Evolutionary conservation across 1,140 invertebrate genomes (phyloP), one percentile per base, ranked within the genome.

Genomic region (Elysia chlorotica): DNA sequence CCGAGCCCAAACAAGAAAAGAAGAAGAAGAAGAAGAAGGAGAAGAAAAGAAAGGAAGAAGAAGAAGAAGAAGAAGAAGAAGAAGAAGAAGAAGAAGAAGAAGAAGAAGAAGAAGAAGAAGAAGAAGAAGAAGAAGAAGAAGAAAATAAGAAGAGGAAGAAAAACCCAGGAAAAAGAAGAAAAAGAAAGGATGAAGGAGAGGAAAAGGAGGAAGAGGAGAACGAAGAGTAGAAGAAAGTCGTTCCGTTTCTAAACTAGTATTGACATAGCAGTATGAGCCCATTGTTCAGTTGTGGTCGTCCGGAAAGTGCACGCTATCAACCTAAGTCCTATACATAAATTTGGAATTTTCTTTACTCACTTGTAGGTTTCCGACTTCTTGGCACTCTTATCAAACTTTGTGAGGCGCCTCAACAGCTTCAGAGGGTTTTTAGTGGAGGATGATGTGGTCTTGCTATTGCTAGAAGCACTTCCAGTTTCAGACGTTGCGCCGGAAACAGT

Each of bases 371-470:
- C 63, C 31, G 59, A 69, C 35, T 57, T 67, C 66, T 69, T 54
- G 61, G 76, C 77, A 38, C 74, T 36, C 71, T 81, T 83, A 62
- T 82, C 80, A 66, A 80, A 81, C 71, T 84, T 84, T 31, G 83
- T 84, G 57, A 84, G 69, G 66, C 72, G 76, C 72, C 78, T 82
- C 66, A 83, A 73, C 38, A 76, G 61, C 23, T 77, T 76, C 37
- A 83, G 78, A 5, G 82, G 67, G 14, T 81, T 81, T 69, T 76
- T 77, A 36, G 67, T 68, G 1, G 17, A 1, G 14, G 4, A 28
- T 33, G 31, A 14, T 2, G 59, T 35, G 3, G 31, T 21, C 2
- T 25, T 23, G 19, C 56, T 65, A 30, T 67, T 67, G 36, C 65
- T 67, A 1, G 1, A 21, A 2, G 56, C 2, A 33, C 65, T 67